A percentile compares a stretch with the other conserved stretches of the same genome.
These are phyloP conservation scores for Leucoptera coffeella DNA, from an alignment of 2,888 invertebrate species.

Conservation along the genomic window DNA sequence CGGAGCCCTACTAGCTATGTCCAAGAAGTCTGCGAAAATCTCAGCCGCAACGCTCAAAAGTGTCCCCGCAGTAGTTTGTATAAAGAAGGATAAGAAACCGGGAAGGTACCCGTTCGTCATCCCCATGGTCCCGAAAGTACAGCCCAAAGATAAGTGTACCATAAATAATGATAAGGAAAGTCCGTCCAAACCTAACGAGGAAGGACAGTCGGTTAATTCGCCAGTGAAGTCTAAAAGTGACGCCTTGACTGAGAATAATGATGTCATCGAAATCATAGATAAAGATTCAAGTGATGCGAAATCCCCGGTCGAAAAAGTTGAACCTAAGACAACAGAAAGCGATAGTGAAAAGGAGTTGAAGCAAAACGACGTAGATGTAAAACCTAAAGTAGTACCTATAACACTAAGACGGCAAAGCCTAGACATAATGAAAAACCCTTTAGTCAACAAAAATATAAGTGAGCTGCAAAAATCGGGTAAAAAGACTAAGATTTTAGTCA, in stretches of 20 bases:
- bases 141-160: conserved; percentile 15
- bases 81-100: conserved; percentile 11
- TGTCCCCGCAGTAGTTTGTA: conserved; percentile 12
- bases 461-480: conserved; percentile 37
- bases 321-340: background rate
- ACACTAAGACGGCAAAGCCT: conserved; percentile 31
- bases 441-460: conserved; percentile 33
- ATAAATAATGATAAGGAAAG: background rate
- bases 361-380: conserved; percentile 28
- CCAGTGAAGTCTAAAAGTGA: background rate
- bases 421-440: conserved; percentile 35
- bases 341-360: background rate
- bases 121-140: conserved; percentile 28
- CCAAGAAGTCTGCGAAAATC: conserved; percentile 24
- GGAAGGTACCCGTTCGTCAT: conserved; percentile 22
- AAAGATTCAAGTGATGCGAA: no score
- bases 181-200: background rate
- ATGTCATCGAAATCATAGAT: background rate
- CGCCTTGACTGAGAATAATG: background rate
- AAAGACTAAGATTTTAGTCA: conserved; percentile 42
- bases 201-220: background rate
- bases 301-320: no score
- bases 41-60: conserved; percentile 28
- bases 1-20: conserved; percentile 26
- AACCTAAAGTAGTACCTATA: conserved; percentile 13